These are phyloP conservation scores for Ericerus pela DNA, from an alignment of 1,140 invertebrate species.

Conservation along the genomic window DNA sequence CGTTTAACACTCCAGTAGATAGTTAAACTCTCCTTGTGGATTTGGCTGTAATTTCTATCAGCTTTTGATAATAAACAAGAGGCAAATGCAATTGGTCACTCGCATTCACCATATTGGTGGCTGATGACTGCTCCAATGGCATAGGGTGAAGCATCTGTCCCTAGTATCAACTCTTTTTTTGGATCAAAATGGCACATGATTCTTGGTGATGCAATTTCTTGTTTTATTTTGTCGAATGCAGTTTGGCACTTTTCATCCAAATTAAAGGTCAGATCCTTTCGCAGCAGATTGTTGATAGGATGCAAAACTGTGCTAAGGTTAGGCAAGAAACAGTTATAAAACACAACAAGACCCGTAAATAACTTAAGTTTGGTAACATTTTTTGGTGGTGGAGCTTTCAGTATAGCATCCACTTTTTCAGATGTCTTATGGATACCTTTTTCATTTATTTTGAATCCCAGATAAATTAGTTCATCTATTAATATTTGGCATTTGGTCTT, in stretches of 20 bases:
- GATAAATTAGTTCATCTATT: constrained; percentile 19
- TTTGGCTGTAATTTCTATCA: constrained; percentile 26
- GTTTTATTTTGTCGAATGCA: constrained; percentile 16
- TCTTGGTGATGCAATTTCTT: neutral
- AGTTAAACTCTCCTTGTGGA: constrained; percentile 36
- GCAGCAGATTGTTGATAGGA: constrained; percentile 23
- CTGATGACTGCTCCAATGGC: constrained; percentile 18
- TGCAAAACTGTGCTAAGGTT: constrained; percentile 21
- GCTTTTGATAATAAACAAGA: constrained; percentile 22
- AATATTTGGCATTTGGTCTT: neutral
- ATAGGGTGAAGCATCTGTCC: constrained; percentile 19
- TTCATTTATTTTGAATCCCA: constrained; percentile 27
- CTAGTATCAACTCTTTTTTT: constrained; percentile 17
- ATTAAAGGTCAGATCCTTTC: constrained; percentile 18
- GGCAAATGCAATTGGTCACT: constrained; percentile 26
- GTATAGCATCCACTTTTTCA: constrained; percentile 30
- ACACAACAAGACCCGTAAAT: constrained; percentile 28
- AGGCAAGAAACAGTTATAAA: constrained; percentile 28
- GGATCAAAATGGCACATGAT: constrained; percentile 20
- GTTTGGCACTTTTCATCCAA: constrained; percentile 16
- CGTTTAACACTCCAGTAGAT: constrained; percentile 34
- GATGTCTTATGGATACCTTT: constrained; percentile 27
- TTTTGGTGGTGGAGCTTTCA: constrained; percentile 24
- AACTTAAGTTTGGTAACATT: constrained; percentile 29
- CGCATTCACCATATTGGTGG: neutral